These are phyloP conservation scores for Drosophila tani DNA, from an alignment of 1,140 invertebrate genomes.

Conservation along the genomic window DNA sequence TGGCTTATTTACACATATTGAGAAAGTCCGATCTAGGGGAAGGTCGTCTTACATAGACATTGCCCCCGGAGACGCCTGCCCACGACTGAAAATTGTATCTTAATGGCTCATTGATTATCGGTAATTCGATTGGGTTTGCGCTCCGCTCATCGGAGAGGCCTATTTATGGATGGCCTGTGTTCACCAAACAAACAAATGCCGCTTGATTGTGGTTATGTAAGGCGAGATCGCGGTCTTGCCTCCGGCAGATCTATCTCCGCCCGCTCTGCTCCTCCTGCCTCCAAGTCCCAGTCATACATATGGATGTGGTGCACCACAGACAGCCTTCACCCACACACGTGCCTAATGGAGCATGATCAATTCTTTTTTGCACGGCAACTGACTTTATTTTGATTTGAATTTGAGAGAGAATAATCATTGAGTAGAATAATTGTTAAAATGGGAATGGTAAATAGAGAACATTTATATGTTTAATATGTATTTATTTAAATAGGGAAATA, in stretches of 20 bases:
- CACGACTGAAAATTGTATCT: constrained; percentile 41
- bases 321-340: constrained; percentile 76
- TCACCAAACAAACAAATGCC: constrained; percentile 32
- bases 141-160: constrained; percentile 55
- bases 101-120: constrained; percentile 73
- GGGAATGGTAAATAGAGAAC: too few species aligned
- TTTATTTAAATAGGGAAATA: neutral
- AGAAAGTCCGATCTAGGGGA: constrained; percentile 40
- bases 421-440: neutral
- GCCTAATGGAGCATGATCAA: constrained; percentile 63
- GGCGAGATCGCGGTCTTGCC: constrained; percentile 49
- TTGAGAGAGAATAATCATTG: neutral
- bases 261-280: neutral
- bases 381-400: constrained; percentile 5
- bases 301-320: constrained; percentile 53
- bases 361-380: constrained; percentile 39
- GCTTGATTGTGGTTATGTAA: constrained; percentile 56
- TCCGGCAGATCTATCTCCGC: constrained; percentile 21
- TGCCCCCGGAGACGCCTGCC: constrained; percentile 46
- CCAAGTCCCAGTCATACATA: neutral
- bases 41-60: constrained; percentile 47
- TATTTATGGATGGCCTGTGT: constrained; percentile 56
- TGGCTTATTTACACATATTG: constrained; percentile 14
- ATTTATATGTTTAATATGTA: neutral
- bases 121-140: constrained; percentile 59